A percentile compares a stretch with the other conserved stretches of the same genome.
Evolutionary conservation across 2,797 vertebrate genomes (phyloP).

Genomic region (Coccyzus lansbergi): DNA sequence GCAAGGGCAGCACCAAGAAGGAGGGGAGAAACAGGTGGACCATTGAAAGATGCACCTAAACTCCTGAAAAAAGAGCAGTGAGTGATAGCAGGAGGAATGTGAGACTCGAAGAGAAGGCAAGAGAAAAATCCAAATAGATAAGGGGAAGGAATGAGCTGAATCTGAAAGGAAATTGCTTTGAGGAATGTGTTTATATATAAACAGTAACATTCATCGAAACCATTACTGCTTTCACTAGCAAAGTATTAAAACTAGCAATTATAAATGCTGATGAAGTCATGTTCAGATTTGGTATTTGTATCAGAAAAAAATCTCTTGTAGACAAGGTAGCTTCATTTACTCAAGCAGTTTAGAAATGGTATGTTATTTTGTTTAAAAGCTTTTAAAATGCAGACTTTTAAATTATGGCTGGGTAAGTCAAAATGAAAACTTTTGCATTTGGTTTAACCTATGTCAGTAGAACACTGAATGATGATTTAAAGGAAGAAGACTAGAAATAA

Average conservation of each 20-base stretch:
- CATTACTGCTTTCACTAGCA: not conserved
- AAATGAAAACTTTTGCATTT: not conserved
- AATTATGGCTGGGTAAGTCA: not conserved
- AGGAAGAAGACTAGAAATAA: not conserved
- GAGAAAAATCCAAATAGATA: not conserved
- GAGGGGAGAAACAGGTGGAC: not conserved
- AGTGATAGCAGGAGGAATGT: not conserved
- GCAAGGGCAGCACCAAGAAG: not conserved
- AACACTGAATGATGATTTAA: not conserved
- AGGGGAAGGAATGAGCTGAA: not conserved
- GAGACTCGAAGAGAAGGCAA: not conserved
- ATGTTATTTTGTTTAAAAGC: not conserved
- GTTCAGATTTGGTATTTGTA: not conserved
- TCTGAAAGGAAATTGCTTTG: not conserved
- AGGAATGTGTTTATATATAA: not conserved
- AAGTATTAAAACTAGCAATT: not conserved
- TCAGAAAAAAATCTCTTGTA: not conserved
- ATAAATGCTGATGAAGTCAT: not conserved
- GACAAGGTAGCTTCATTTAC: not conserved
- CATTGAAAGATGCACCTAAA: not conserved
- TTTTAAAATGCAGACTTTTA: not conserved
- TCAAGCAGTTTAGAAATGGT: not conserved
- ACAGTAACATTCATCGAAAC: not conserved
- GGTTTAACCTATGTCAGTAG: not conserved
- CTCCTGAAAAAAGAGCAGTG: not conserved